phyloP scores from a whole-genome alignment of 1,140 invertebrate species.

The Heliothis subflexa region DNA sequence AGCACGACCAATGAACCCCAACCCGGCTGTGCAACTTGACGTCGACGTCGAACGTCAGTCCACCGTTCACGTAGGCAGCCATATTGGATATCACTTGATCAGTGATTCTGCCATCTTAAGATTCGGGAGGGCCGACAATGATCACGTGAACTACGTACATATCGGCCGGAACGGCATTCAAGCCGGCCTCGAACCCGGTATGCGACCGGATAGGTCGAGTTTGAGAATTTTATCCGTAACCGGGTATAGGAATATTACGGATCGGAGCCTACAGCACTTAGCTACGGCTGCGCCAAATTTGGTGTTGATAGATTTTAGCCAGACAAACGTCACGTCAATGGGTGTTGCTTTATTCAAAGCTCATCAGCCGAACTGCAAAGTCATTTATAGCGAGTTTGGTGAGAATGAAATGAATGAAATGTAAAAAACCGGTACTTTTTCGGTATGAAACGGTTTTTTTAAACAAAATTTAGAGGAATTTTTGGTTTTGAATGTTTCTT shows the following conservation, averaged over 20 bases:
- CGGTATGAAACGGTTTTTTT: too few species aligned
- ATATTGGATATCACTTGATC: slow-evolving; percentile 55
- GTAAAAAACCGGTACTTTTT: too few species aligned
- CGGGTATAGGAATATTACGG: slow-evolving; percentile 88
- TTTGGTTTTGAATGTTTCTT: too few species aligned
- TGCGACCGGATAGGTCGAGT: slow-evolving; percentile 67
- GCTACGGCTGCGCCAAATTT: slow-evolving; percentile 87
- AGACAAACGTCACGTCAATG: slow-evolving; percentile 86
- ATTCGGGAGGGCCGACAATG: slow-evolving; percentile 69
- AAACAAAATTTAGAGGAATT: too few species aligned
- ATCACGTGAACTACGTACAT: slow-evolving; percentile 69
- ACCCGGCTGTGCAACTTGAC: not conserved
- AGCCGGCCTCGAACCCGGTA: not conserved
- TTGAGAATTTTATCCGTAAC: slow-evolving; percentile 80
- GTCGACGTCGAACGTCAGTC: not conserved
- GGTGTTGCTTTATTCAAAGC: slow-evolving; percentile 86
- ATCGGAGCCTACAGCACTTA: slow-evolving; percentile 88
- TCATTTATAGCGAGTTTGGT: slow-evolving; percentile 30
- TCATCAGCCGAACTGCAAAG: slow-evolving; percentile 65
- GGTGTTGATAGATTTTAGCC: slow-evolving; percentile 87
- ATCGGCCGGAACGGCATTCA: slow-evolving; percentile 59
- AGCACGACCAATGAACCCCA: too few species aligned
- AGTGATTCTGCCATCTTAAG: slow-evolving; percentile 67
- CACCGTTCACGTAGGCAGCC: not conserved
- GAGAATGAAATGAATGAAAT: too few species aligned